Evolutionary conservation across 1,140 invertebrate species (phyloP), one percentile per base, ranked within the genome.

Genomic region (Atta cephalotes): DNA sequence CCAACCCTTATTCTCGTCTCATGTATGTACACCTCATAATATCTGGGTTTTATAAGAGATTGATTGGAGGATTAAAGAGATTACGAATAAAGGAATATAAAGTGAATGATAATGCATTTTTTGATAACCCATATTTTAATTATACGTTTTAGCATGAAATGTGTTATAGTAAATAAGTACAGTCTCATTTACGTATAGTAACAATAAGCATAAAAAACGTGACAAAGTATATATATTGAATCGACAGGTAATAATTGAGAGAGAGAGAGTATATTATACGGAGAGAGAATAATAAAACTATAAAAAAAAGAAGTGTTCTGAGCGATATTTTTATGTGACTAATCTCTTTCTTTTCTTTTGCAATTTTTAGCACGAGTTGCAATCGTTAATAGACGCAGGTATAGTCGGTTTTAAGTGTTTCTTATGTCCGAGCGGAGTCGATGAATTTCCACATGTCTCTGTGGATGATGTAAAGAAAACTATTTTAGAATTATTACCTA

Each of bases 331-430:
- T 53, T 72, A 31, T 49, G 49, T 21, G 39, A 56, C 10, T 7
- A 12, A 21, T 25, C 14, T 45, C 56, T 21, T 25, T 39, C 12
- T 63, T 25, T 58, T 78, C 16, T 63, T 7, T 78, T 78, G 16
- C 53, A 86, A 65, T 58, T 68, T 86, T 58, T 35, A 97, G 97
- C 94, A 96, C 90, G 96, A 97, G 28, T 91, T 97, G 49, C 92
- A 93, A 65, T 93, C 96, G 45, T 93, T 97, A 86, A 93, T 97
- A 12, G 93, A 96, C 1, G 96, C 96, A 62, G 97, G 97, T 21
- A 97, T 97, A 0, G 96, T 97, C 9, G 97, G 97, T 5, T 97
- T 98, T 79, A 97, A 97, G 94, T 97, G 97, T 92, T 97, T 97
- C 80, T 93, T 98, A 5, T 96, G 96, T 89, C 96, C 96, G 4